phyloP scores from a whole-genome alignment of 2,888 invertebrate genomes.

The Thereva unica region DNA sequence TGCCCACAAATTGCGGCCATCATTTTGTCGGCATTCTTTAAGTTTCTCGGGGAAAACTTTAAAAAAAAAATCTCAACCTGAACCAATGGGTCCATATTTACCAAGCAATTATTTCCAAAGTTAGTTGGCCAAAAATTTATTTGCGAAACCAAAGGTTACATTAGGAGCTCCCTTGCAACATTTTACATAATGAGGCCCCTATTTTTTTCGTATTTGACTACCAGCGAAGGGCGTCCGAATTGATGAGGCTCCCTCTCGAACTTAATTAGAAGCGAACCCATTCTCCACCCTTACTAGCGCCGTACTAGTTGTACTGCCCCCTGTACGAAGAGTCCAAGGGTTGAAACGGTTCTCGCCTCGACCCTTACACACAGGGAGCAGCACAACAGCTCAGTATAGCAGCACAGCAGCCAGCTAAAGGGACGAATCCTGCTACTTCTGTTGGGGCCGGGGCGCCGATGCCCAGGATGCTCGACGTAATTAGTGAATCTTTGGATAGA shows the following conservation, averaged over 20 bases:
- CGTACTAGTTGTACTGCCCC: background rate
- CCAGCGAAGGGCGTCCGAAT: constrained; percentile 21
- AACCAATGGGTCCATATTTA: too few relatives aligned
- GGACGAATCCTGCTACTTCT: too few relatives aligned
- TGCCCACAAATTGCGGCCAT: too few relatives aligned
- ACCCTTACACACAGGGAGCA: constrained; percentile 3
- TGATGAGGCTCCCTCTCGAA: constrained; percentile 32
- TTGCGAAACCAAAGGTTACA: constrained; percentile 9
- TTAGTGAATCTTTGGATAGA: constrained; percentile 22
- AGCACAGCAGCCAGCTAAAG: background rate
- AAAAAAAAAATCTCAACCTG: too few relatives aligned
- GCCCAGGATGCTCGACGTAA: constrained; percentile 18
- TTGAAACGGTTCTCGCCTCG: constrained; percentile 22
- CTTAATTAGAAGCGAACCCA: constrained; percentile 31
- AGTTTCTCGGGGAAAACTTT: too few relatives aligned
- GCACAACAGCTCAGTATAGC: constrained; percentile 20
- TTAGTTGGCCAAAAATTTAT: constrained; percentile 11
- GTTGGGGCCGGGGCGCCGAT: background rate
- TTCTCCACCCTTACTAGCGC: background rate
- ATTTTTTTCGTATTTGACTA: background rate
- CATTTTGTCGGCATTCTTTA: too few relatives aligned
- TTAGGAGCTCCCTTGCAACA: constrained; percentile 7
- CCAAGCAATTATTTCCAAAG: too few relatives aligned
- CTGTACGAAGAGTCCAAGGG: constrained; percentile 19
- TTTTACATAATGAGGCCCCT: constrained; percentile 30